phyloP scores from a whole-genome alignment of 2,888 invertebrate species.

The Chloromyia formosa region DNA sequence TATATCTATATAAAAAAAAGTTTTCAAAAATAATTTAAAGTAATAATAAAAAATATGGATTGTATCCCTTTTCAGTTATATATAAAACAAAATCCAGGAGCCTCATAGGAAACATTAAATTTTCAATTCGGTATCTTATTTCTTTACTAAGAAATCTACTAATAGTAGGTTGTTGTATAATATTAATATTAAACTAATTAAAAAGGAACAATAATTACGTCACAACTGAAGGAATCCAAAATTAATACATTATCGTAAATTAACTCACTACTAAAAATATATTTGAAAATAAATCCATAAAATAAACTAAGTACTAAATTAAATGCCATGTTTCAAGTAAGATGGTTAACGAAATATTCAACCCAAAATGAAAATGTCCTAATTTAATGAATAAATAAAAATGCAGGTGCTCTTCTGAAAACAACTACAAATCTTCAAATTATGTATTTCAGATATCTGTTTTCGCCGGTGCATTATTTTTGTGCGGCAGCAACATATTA shows the following conservation, averaged over 20 bases:
- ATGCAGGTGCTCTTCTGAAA: not conserved
- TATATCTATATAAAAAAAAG: not conserved
- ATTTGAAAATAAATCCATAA: slow-evolving; percentile 14
- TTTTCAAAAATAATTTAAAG: not conserved
- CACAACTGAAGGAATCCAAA: slow-evolving; percentile 39
- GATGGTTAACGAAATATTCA: slow-evolving; percentile 8
- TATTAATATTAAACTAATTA: slow-evolving; percentile 34
- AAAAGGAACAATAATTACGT: slow-evolving; percentile 52
- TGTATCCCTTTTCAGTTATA: not conserved
- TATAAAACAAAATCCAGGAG: slow-evolving; percentile 54
- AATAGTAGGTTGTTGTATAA: not conserved
- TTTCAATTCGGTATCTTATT: slow-evolving; percentile 13
- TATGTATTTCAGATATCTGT: not conserved
- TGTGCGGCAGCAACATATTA: too few relatives aligned
- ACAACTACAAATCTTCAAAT: too few relatives aligned
- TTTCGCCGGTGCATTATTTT: too few relatives aligned
- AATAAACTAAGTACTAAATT: slow-evolving; percentile 18
- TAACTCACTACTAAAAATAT: slow-evolving; percentile 2
- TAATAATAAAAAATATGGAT: slow-evolving; percentile 20
- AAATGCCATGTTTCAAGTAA: slow-evolving; percentile 13
- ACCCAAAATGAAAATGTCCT: not conserved
- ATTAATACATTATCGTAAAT: not conserved
- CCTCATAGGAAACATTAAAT: slow-evolving; percentile 64
- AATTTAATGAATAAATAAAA: not conserved
- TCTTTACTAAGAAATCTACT: slow-evolving; percentile 3